These are phyloP conservation scores for Enoplosus armatus DNA, from an alignment of 2,797 vertebrate genomes.

Conservation along the genomic window DNA sequence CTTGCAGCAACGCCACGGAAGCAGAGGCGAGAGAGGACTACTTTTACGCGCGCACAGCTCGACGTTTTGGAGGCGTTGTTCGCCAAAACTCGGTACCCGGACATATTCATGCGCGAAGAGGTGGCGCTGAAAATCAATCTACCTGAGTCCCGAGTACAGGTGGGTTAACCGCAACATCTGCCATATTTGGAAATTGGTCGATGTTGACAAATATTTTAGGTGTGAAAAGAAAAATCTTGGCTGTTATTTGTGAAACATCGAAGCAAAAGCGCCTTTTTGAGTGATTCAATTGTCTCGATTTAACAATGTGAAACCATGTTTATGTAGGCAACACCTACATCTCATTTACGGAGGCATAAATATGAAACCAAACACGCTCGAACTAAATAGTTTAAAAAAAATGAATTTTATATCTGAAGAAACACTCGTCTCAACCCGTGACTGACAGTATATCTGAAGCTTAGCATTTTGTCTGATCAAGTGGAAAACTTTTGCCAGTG, in stretches of 20 bases:
- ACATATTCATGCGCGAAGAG: slow-evolving; percentile 99
- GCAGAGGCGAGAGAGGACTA: slow-evolving; percentile 96
- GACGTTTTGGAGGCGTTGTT: slow-evolving; percentile 97
- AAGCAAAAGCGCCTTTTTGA: background rate
- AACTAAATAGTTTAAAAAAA: background rate
- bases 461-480: slow-evolving; percentile 38
- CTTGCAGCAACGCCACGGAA: slow-evolving; percentile 94
- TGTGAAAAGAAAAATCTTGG: background rate
- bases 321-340: background rate
- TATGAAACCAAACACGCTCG: background rate
- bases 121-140: slow-evolving; percentile 99
- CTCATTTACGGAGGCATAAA: background rate
- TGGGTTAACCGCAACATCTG: slow-evolving; percentile 71
- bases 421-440: slow-evolving; percentile 12
- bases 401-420: slow-evolving; percentile 1
- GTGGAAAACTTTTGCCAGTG: slow-evolving; percentile 42
- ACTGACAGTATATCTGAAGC: slow-evolving; percentile 19
- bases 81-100: slow-evolving; percentile 97
- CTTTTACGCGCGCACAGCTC: slow-evolving; percentile 96
- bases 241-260: background rate
- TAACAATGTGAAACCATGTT: background rate
- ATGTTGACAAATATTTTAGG: background rate
- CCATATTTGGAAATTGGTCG: background rate
- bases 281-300: background rate
- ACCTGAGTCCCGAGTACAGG: slow-evolving; percentile 97